Percentiles rank a stretch among this genome's conserved stretches.
Conservation (phyloP, 2,888 invertebrate species). For the Chloromyia formosa region DNA sequence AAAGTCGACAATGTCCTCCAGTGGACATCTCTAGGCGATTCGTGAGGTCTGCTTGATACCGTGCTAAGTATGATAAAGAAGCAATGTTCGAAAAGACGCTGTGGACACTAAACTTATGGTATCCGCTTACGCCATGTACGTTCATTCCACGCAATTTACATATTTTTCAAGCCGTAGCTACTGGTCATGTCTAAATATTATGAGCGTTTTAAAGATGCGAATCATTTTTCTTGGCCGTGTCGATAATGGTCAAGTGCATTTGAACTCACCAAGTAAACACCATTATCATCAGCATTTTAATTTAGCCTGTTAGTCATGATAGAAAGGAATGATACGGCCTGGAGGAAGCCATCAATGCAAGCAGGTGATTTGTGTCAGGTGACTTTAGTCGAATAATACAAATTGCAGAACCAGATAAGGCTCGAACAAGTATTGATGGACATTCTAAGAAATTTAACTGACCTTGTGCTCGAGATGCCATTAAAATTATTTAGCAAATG, state of each 20-base stretch:
- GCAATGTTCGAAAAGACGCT: background rate
- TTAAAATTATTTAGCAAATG: no score
- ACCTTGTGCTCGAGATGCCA: no score
- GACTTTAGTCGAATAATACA: background rate
- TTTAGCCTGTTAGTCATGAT: slow-evolving; percentile 13
- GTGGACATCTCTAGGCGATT: slow-evolving; percentile 32
- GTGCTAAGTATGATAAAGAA: slow-evolving; percentile 25
- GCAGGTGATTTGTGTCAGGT: background rate
- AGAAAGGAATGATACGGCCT: background rate
- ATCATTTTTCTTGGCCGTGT: slow-evolving; percentile 36
- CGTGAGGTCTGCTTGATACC: slow-evolving; percentile 21
- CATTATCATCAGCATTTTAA: slow-evolving; percentile 31
- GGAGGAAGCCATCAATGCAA: background rate
- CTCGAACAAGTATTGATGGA: no score
- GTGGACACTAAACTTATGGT: slow-evolving; percentile 36
- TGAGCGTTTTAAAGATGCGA: slow-evolving; percentile 27
- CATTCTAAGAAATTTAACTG: no score
- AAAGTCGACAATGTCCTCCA: background rate
- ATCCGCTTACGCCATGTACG: slow-evolving; percentile 16
- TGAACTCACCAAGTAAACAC: background rate
- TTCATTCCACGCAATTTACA: slow-evolving; percentile 31
- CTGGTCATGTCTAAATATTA: slow-evolving; percentile 40
- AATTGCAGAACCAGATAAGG: no score
- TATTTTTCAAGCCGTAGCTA: slow-evolving; percentile 31
- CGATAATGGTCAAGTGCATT: slow-evolving; percentile 31